Conservation (phyloP, 2,888 invertebrate genomes). For the Chalcis sispes region DNA sequence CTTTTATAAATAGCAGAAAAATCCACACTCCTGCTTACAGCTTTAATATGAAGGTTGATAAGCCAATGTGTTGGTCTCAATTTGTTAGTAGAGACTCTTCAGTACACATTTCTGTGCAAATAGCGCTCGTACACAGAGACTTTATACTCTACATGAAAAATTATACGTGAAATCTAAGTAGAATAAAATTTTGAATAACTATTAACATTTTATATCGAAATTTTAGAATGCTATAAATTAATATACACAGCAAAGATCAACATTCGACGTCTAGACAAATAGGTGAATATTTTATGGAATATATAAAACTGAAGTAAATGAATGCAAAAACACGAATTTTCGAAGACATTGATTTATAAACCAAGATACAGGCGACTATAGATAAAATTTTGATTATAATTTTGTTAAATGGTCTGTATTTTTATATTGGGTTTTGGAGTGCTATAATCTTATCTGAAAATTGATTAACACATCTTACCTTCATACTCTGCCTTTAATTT, state of each 20-base stretch:
- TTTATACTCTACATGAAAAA: slow-evolving; percentile 60
- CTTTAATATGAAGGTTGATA: slow-evolving; percentile 60
- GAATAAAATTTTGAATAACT: slow-evolving; percentile 34
- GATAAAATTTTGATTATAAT: slow-evolving; percentile 35
- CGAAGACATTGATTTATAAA: slow-evolving; percentile 32
- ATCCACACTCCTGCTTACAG: slow-evolving; percentile 59
- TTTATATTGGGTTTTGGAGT: slow-evolving; percentile 33
- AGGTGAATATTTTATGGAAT: slow-evolving; percentile 34
- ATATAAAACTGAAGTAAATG: slow-evolving; percentile 29
- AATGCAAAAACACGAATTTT: slow-evolving; percentile 38
- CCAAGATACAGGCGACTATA: slow-evolving; percentile 38
- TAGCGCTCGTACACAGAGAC: slow-evolving; percentile 60
- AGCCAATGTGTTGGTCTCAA: slow-evolving; percentile 56
- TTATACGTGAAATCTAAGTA: slow-evolving; percentile 57
- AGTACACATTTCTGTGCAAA: slow-evolving; percentile 56
- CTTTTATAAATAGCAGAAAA: slow-evolving; percentile 57
- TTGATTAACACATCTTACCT: slow-evolving; percentile 78
- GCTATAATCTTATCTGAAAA: slow-evolving; percentile 16
- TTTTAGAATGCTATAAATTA: slow-evolving; percentile 22
- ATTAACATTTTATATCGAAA: slow-evolving; percentile 38
- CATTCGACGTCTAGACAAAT: slow-evolving; percentile 47
- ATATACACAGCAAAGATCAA: slow-evolving; percentile 44
- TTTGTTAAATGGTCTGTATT: slow-evolving; percentile 15
- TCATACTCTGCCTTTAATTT: slow-evolving; percentile 86
- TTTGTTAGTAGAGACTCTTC: slow-evolving; percentile 58